Evolutionary conservation across 2,113 vertebrate genomes (phyloP), one percentile per base, ranked within the genome.

Genomic region (rabbit (Oryctolagus cuniculus)): DNA sequence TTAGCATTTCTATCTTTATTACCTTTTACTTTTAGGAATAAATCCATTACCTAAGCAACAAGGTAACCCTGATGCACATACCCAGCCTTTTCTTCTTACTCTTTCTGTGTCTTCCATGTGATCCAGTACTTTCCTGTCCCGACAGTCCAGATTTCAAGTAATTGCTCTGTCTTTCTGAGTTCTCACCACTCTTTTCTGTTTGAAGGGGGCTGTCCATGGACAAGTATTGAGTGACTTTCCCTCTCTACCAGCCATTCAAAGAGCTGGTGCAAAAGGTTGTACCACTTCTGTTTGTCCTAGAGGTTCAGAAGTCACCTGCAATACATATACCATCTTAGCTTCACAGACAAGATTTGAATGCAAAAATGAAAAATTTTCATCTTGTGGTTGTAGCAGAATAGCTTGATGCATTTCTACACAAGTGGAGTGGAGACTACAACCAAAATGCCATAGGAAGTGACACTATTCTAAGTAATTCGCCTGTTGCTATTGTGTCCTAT

Each of bases 341-440:
- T 73, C 0, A 4, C 21, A 72, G n/a, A 66, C 19, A 1, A 13
- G 19, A 5, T 69, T 87, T 74, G 72, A 77, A 66, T 77, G 24
- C 53, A 44, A 86, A 95, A 83, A 51, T 75, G 44, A 78, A 21
- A 63, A 61, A 36, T 88, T 67, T 70, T 64, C 29, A 78, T 92
- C 49, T 73, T 16, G 13, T 58, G 15, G 25, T 66, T 82, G 38
- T 44, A 67, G 36, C 34, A 63, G 4, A 80, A 58, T 25, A 81
- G 24, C 34, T 75, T 55, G 21, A 58, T 49, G 44, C 25, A 77
- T 94, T 96, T 96, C 53, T 69, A 53, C 53, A 19, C 15, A 75
- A 82, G 73, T 80, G 38, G 11, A 75, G 17, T 27, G 34, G 73
- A 16, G 21, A 31, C 58, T 69, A 25, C 51, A 66, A 86, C 24